Evolutionary conservation across 2,797 vertebrate genomes (phyloP), one percentile per base, ranked within the genome.

Genomic region (Sebastes vulpes): DNA sequence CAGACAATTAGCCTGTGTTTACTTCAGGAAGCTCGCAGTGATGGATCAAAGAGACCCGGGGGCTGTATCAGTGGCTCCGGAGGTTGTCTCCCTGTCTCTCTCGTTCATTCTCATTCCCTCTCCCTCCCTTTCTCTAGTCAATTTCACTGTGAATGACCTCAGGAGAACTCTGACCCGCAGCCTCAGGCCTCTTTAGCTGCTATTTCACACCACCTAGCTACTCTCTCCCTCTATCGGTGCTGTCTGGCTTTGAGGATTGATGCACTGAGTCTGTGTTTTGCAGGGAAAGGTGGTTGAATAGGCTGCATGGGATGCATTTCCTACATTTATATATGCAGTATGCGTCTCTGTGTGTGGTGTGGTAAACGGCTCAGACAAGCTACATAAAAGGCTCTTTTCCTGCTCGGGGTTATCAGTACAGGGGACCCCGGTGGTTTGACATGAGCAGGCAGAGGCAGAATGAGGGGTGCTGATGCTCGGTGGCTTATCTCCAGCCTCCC

Each of bases 1-100:
- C 95, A 95, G 95, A 94, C 96, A 97, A 97, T 98, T 98, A 98
- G 97, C 92, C 95, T 90, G 95, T 97, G 95, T 98, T 98, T 97
- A 96, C 95, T 92, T 92, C 93, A 95, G 95, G 95, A 95, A 94
- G 93, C 90, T 80, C 0, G 85, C 93, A 85, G 89, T 76, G 92
- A 92, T 92, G 88, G 94, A 97, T 98, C 97, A 97, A 96, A 96
- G 93, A 72, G 75, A 85, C 90, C 91, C 0, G 53, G 74, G 79
- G 87, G 94, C 77, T 46, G 67, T 87, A 86, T 90, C 89, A 23
- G 60, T 90, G 88, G 81, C 95, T 96, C 94, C 90, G 88, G 89
- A 93, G 92, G 88, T 26, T 9, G 82, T 83, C 79, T 89, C 84
- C 86, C 83, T 68, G 76, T 89, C 88, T 88, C 85, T 46, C 72